A percentile compares a stretch with the other conserved stretches of the same genome.
These are phyloP conservation scores for Chionoecetes opilio DNA, from an alignment of 1,140 invertebrate genomes.

Conservation along the genomic window DNA sequence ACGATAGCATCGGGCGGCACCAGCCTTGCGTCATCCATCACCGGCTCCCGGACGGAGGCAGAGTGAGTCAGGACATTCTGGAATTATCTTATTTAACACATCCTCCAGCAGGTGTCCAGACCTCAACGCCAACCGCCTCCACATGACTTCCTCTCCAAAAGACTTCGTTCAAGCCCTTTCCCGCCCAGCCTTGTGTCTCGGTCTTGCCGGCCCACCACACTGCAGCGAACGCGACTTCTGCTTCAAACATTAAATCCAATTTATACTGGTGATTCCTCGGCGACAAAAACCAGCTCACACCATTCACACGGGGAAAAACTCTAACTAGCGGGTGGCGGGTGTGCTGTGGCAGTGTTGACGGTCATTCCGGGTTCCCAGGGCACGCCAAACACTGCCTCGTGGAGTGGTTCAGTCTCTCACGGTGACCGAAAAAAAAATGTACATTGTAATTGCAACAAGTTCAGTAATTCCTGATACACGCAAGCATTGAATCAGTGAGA, in stretches of 20 bases:
- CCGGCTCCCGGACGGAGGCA: neutral
- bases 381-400: neutral
- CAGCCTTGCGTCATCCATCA: slow-evolving; percentile 7
- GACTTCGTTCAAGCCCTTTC: neutral
- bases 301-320: slow-evolving; percentile 8
- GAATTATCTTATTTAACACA: slow-evolving; percentile 21
- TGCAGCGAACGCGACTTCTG: neutral
- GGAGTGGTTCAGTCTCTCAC: neutral
- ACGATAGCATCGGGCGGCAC: neutral
- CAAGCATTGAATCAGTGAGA: neutral
- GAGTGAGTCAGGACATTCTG: neutral
- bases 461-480: slow-evolving; percentile 2
- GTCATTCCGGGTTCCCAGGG: neutral
- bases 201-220: neutral
- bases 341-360: neutral
- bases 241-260: neutral
- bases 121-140: neutral
- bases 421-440: neutral
- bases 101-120: slow-evolving; percentile 15
- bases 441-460: slow-evolving; percentile 7
- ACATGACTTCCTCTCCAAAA: neutral
- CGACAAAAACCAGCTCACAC: neutral
- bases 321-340: neutral
- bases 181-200: neutral
- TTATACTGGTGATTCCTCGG: neutral